Percentiles rank a stretch among this genome's conserved stretches.
These are phyloP conservation scores for Oxycera nigricornis DNA, from an alignment of 2,888 invertebrate species.

Conservation along the genomic window DNA sequence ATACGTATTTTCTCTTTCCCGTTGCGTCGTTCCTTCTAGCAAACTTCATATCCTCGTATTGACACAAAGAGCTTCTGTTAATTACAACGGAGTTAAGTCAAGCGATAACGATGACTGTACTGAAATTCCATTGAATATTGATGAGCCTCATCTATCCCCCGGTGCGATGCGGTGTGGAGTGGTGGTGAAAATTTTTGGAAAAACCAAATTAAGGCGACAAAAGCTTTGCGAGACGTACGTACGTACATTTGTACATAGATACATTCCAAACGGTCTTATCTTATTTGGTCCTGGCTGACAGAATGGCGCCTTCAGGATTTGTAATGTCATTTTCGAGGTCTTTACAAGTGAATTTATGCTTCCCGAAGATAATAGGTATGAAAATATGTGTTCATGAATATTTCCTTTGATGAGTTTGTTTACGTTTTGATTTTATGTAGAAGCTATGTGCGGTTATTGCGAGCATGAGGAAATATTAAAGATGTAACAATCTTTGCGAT, in stretches of 20 bases:
- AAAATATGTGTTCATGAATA: too few species aligned
- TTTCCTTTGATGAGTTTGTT: too few species aligned
- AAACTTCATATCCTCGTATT: background rate
- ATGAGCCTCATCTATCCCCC: constrained; percentile 11
- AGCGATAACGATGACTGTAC: constrained; percentile 37
- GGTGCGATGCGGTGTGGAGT: background rate
- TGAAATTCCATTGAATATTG: constrained; percentile 37
- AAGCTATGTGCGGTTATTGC: too few species aligned
- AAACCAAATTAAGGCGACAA: constrained; percentile 16
- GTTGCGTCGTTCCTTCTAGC: background rate
- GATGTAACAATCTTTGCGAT: too few species aligned
- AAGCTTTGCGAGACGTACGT: background rate
- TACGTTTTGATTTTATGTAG: too few species aligned
- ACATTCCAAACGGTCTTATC: background rate
- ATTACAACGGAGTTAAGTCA: constrained; percentile 38
- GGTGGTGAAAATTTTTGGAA: constrained; percentile 3
- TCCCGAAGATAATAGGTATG: too few species aligned
- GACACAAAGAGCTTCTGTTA: constrained; percentile 31
- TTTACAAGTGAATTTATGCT: background rate
- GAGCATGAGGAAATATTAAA: too few species aligned
- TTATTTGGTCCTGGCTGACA: constrained; percentile 8
- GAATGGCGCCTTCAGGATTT: constrained; percentile 27
- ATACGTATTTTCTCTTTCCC: background rate
- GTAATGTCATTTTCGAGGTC: background rate
- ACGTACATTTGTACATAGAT: too few species aligned